phyloP scores from a whole-genome alignment of 2,113 vertebrate genomes.

The Castor canadensis region DNA sequence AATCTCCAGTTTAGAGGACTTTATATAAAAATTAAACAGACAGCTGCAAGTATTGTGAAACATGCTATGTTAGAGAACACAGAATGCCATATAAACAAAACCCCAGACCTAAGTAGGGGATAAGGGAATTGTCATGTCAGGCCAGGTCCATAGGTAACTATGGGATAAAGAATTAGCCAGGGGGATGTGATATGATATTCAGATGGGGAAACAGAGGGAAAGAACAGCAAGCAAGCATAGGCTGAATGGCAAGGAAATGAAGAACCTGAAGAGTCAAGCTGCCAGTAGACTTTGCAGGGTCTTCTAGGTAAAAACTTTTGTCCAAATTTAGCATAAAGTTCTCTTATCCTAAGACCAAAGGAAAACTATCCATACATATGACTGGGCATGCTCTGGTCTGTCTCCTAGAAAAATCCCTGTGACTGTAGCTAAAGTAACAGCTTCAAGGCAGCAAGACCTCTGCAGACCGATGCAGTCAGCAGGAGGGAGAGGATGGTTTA shows the following conservation, averaged over 20 bases:
- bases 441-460: not conserved
- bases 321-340: not conserved
- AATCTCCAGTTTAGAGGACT: not conserved
- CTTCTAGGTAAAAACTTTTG: not conserved
- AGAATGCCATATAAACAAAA: not conserved
- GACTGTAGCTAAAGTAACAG: not conserved
- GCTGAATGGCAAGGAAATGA: not conserved
- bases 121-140: not conserved
- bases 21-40: not conserved
- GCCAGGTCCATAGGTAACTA: not conserved
- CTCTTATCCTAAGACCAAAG: not conserved
- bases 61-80: not conserved
- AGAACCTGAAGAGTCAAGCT: not conserved
- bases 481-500: not conserved
- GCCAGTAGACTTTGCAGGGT: not conserved
- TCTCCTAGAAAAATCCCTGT: not conserved
- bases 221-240: not conserved
- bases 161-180: not conserved
- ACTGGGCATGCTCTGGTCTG: not conserved
- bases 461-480: no score
- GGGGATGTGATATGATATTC: not conserved
- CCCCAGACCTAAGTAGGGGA: no score
- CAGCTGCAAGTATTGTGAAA: not conserved
- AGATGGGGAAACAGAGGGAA: accelerated
- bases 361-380: not conserved